phyloP scores from a whole-genome alignment of 2,113 vertebrate species.

The Chauna torquata region DNA sequence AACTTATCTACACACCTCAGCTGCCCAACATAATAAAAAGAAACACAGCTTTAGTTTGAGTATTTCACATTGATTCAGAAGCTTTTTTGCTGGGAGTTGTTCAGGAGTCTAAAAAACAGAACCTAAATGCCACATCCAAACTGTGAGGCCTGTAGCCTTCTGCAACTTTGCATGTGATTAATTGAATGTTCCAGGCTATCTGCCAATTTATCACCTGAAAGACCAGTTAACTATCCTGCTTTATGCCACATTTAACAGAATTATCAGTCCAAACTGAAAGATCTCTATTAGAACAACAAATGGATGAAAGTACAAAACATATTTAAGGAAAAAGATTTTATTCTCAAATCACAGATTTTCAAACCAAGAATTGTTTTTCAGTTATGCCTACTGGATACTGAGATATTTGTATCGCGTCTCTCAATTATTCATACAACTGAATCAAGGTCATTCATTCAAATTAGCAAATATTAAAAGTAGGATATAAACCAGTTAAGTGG shows the following conservation, averaged over 20 bases:
- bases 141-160: background rate
- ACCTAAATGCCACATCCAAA: background rate
- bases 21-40: background rate
- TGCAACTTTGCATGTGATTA: background rate
- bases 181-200: background rate
- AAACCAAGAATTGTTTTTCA: background rate
- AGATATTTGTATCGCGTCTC: background rate
- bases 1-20: background rate
- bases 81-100: background rate
- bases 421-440: background rate
- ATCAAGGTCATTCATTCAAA: background rate
- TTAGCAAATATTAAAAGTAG: background rate
- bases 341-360: background rate
- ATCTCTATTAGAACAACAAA: background rate
- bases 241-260: background rate
- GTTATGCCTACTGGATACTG: background rate
- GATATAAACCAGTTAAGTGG: background rate
- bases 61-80: background rate
- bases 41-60: background rate
- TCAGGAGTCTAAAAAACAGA: background rate
- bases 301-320: background rate
- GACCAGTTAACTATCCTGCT: background rate
- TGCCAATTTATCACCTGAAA: background rate
- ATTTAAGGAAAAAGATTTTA: background rate
- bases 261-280: background rate